Conservation (phyloP, 2,797 vertebrate species). For the Thamnophis elegans region DNA sequence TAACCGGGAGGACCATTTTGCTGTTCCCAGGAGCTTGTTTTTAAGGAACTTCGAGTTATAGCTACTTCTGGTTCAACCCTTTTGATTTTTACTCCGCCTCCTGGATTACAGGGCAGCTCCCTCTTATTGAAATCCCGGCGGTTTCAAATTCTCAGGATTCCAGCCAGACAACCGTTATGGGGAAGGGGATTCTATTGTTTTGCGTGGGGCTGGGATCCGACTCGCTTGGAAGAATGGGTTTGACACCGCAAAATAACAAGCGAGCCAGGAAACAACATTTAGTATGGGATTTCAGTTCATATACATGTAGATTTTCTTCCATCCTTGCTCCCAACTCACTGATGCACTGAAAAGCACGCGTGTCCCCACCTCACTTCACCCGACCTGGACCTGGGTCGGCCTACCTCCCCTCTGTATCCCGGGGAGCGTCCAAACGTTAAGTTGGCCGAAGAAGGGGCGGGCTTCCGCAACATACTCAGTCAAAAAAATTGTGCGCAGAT, state of each 20-base stretch:
- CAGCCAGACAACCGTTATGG: background rate
- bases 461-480: background rate
- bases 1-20: background rate
- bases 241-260: background rate
- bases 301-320: background rate
- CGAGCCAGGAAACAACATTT: background rate
- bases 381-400: background rate
- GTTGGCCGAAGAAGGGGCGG: background rate
- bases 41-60: background rate
- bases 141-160: background rate
- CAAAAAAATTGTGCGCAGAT: background rate
- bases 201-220: background rate
- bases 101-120: background rate
- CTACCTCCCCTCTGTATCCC: background rate
- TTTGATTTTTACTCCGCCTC: background rate
- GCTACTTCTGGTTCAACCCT: background rate
- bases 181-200: background rate
- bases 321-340: background rate
- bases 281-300: background rate
- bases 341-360: background rate
- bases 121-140: background rate
- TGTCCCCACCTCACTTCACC: background rate
- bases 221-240: background rate
- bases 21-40: background rate
- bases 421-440: background rate